phyloP scores from a whole-genome alignment of 2,888 invertebrate genomes.

The Laothoe populi region DNA sequence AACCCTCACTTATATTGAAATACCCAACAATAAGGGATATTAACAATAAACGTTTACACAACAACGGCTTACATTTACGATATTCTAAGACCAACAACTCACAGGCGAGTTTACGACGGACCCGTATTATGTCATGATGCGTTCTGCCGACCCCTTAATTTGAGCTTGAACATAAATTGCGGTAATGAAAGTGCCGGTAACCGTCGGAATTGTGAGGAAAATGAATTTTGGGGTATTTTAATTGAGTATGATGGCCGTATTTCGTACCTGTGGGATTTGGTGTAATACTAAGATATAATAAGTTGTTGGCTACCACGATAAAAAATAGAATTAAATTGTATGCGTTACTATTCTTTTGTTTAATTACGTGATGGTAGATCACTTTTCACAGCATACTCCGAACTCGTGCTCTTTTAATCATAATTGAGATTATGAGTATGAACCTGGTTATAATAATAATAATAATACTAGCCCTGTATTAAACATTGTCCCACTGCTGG shows the following conservation, averaged over 20 bases:
- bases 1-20: neutral
- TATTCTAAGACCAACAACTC: slow-evolving; percentile 15
- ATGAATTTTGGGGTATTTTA: slow-evolving; percentile 3
- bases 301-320: too few relatives aligned
- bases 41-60: slow-evolving; percentile 23
- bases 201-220: slow-evolving; percentile 26
- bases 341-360: too few relatives aligned
- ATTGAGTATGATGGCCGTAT: neutral
- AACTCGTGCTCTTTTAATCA: too few relatives aligned
- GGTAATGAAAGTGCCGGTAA: slow-evolving; percentile 41
- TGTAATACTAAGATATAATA: too few relatives aligned
- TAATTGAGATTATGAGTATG: too few relatives aligned
- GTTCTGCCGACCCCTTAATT: slow-evolving; percentile 44
- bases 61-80: slow-evolving; percentile 29
- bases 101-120: slow-evolving; percentile 29
- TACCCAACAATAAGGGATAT: slow-evolving; percentile 2
- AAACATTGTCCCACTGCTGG: too few relatives aligned
- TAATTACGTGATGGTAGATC: too few relatives aligned
- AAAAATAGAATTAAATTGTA: too few relatives aligned
- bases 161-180: slow-evolving; percentile 42
- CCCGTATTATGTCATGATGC: slow-evolving; percentile 43
- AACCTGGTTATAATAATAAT: too few relatives aligned
- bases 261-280: too few relatives aligned
- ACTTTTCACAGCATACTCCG: too few relatives aligned
- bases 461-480: too few relatives aligned